Evolutionary conservation across 2,113 vertebrate species (phyloP), one percentile per base, ranked within the genome.

Genomic region (Apteryx mantelli): DNA sequence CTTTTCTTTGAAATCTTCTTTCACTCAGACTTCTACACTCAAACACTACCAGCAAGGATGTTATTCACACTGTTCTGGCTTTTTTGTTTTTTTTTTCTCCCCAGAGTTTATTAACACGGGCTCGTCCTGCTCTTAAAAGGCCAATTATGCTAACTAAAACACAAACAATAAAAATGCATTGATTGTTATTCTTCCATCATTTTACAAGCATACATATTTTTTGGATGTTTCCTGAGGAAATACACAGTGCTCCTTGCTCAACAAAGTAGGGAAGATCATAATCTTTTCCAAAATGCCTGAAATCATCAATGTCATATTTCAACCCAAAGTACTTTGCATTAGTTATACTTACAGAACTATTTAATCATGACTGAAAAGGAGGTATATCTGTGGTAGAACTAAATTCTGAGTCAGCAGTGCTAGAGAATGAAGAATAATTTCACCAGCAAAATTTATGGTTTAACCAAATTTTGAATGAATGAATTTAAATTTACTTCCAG

Each of bases 1-100:
- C 2, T 9, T 21, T 56, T 2, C 11, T 4, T 3, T 3, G 56
- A 8, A 85, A 1, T 58, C 3, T 30, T 74, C 5, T 44, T 86
- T 86, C 11, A 63, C 36, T 68, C 6, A 21, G 12, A 32, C 56
- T 74, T 79, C 28, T 86, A 6, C 42, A 86, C 60, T 75, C 19
- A 36, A 71, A 40, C 44, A 76, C 32, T 50, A 36, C 25, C 6
- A 34, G 5, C 5, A 70, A 66, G 56, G 30, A 34, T 42, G 5
- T 78, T 82, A 22, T 58, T 55, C 20, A 91, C 60, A 25, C 24
- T 74, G 2, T 2, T 26, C 5, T 65, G 4, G 32, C 13, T 36
- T 36, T 40, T 91, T 91, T 36, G 26, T 63, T 84, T 11, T 36
- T 36, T 32, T 28, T 55, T 55, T 55, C 8, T 16, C 55, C 30